Percentiles rank a stretch among this genome's conserved stretches.
phyloP scores from a whole-genome alignment of 2,113 vertebrate genomes.

The Haemorhous mexicanus region DNA sequence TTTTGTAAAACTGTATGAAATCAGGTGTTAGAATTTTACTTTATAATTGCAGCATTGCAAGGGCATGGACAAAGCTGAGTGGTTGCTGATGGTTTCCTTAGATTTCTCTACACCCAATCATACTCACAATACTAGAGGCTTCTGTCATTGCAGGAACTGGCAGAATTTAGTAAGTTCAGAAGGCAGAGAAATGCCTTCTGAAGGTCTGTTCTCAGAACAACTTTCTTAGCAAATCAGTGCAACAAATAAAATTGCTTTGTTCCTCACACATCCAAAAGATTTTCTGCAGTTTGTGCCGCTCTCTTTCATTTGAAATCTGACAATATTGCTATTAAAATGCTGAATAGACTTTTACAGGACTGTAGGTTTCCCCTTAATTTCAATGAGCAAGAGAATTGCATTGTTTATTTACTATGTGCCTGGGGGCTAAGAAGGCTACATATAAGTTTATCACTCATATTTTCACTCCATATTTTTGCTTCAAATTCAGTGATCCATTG shows the following conservation, averaged over 20 bases:
- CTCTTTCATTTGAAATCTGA: not conserved
- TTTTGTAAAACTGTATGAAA: constrained; percentile 64
- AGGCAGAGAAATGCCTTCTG: constrained; percentile 53
- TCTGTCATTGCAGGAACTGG: constrained; percentile 30
- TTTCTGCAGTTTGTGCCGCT: not conserved
- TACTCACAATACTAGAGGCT: constrained; percentile 32
- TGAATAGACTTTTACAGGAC: not conserved
- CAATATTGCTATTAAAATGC: not conserved
- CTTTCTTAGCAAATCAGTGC: constrained; percentile 23
- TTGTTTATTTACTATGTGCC: not conserved
- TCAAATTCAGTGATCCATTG: not conserved
- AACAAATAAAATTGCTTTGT: not conserved
- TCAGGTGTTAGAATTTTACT: constrained; percentile 54
- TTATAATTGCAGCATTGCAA: not conserved
- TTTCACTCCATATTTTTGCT: not conserved
- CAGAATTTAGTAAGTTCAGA: constrained; percentile 57
- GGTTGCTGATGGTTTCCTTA: constrained; percentile 44
- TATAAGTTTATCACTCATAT: not conserved
- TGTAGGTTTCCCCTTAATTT: not conserved
- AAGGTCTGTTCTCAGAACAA: constrained; percentile 42
- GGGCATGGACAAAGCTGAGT: constrained; percentile 15
- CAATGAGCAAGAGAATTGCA: not conserved
- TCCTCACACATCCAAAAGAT: not conserved
- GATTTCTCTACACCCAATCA: constrained; percentile 52
- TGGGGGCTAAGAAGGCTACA: not conserved